These are phyloP conservation scores for Elaphurus davidianus DNA, from an alignment of 2,113 vertebrate genomes.

Conservation along the genomic window DNA sequence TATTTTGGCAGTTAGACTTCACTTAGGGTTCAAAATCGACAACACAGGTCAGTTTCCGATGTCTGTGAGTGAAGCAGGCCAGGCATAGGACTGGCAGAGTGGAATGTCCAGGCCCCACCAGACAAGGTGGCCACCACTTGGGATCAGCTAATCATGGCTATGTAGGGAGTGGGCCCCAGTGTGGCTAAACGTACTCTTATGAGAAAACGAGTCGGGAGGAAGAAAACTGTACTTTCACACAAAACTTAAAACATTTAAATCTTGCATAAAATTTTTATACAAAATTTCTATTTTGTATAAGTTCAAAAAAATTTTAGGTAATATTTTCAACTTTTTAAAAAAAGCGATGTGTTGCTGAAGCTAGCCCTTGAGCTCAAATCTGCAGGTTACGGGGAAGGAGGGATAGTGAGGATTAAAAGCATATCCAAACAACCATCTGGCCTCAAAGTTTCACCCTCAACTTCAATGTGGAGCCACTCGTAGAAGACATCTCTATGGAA, in stretches of 20 bases:
- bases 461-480: neutral
- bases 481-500: neutral
- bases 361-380: neutral
- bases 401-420: neutral
- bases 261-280: neutral
- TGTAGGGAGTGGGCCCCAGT: neutral
- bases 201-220: neutral
- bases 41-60: neutral
- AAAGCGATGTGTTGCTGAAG: neutral
- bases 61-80: neutral
- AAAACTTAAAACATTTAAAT: slow-evolving; percentile 1
- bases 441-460: neutral
- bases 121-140: neutral
- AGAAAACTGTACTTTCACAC: neutral
- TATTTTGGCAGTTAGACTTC: neutral
- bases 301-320: neutral
- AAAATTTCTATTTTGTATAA: neutral
- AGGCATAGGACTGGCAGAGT: neutral
- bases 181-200: neutral
- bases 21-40: neutral
- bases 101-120: neutral
- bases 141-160: neutral
- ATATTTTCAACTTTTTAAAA: neutral
- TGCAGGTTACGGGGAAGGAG: neutral
- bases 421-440: neutral